Conservation (phyloP, 2,888 invertebrate genomes). For the Thera britannica region DNA sequence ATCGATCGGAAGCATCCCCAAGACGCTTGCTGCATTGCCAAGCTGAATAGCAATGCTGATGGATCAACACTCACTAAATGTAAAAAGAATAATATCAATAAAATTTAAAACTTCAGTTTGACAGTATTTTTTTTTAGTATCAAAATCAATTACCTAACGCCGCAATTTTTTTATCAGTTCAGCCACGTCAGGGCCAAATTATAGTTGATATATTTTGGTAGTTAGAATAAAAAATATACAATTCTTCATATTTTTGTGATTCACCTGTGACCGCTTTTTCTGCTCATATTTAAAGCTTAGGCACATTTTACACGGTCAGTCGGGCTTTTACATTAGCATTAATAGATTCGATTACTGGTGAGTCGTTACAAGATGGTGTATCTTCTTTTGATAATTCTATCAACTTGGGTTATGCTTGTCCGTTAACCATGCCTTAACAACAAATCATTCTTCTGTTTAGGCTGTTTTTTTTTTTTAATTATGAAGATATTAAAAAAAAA, state of each 20-base stretch:
- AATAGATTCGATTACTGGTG: background rate
- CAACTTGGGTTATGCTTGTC: background rate
- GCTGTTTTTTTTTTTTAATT: no score
- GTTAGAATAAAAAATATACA: background rate
- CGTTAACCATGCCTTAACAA: background rate
- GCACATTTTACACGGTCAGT: conserved; percentile 14
- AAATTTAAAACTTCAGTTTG: no score
- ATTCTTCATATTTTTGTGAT: conserved; percentile 20
- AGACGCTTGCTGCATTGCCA: no score
- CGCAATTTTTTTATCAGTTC: no score
- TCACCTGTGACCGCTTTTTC: conserved; percentile 24
- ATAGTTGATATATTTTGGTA: background rate
- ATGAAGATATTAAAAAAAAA: no score
- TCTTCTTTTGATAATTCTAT: background rate
- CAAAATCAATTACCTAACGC: no score
- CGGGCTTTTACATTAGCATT: background rate
- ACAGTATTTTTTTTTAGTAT: no score
- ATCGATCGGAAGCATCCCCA: no score
- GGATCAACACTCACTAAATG: no score
- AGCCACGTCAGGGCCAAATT: background rate
- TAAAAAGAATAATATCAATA: no score
- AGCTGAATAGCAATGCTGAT: no score
- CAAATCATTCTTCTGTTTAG: background rate
- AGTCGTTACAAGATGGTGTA: background rate
- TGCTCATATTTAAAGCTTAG: conserved; percentile 34